A percentile compares a stretch with the other conserved stretches of the same genome.
Evolutionary conservation across 2,888 invertebrate genomes (phyloP).

Genomic region (Parasteatoda lunata): DNA sequence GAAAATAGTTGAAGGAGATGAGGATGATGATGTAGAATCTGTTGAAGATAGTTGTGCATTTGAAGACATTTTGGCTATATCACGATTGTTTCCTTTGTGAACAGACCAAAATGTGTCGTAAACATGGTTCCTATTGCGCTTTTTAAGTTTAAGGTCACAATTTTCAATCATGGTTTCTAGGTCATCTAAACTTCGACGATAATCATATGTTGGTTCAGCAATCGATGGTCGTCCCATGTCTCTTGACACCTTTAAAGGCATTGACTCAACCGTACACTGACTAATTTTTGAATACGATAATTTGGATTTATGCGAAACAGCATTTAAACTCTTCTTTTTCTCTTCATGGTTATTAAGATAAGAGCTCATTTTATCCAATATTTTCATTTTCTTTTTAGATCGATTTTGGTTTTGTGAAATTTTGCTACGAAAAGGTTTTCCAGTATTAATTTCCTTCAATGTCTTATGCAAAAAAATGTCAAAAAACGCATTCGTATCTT

Average conservation of each 20-base stretch:
- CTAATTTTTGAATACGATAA: slow-evolving; percentile 11
- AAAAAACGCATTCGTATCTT: background rate
- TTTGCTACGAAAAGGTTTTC: background rate
- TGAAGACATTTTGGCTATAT: no score
- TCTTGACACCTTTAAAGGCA: background rate
- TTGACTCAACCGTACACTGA: background rate
- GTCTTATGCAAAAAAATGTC: background rate
- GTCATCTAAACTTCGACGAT: background rate
- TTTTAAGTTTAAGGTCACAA: background rate
- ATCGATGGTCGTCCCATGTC: background rate
- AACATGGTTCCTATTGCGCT: background rate
- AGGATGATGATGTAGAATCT: no score
- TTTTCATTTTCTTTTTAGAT: slow-evolving; percentile 4
- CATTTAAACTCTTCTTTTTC: background rate
- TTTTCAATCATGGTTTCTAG: background rate
- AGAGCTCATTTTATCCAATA: slow-evolving; percentile 18
- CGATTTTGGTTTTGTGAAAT: background rate
- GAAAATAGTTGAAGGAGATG: no score
- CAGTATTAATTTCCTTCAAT: background rate
- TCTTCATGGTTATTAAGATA: slow-evolving; percentile 9
- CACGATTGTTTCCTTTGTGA: no score
- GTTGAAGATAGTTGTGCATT: no score
- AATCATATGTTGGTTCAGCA: background rate
- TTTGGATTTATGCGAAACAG: background rate
- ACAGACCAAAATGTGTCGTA: no score